Conservation (phyloP, 2,797 vertebrate genomes). For the Pangasius mekongensis region DNA sequence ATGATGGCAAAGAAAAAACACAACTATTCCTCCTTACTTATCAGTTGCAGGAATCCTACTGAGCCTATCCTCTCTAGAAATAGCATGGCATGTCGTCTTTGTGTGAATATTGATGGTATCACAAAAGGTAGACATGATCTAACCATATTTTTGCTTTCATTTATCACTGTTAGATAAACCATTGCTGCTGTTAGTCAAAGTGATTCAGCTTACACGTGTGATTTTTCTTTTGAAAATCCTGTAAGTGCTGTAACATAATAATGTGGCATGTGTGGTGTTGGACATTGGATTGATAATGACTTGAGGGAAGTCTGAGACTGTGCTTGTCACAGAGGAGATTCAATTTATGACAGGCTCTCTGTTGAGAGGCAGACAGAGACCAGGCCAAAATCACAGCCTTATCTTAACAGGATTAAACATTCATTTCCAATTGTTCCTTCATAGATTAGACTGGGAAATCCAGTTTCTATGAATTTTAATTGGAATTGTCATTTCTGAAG, state of each 20-base stretch:
- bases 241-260: constrained; percentile 44
- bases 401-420: constrained; percentile 62
- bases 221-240: constrained; percentile 44
- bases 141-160: constrained; percentile 40
- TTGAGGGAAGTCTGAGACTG: constrained; percentile 43
- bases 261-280: constrained; percentile 35
- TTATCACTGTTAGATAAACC: constrained; percentile 28
- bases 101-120: constrained; percentile 29
- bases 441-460: constrained; percentile 47
- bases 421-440: constrained; percentile 56
- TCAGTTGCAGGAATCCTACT: constrained; percentile 26
- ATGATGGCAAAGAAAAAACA: background rate
- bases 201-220: constrained; percentile 42
- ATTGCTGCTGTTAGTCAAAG: constrained; percentile 37
- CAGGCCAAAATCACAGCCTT: constrained; percentile 49
- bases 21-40: background rate
- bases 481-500: constrained; percentile 52
- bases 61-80: constrained; percentile 17
- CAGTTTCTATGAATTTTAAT: constrained; percentile 55
- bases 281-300: constrained; percentile 50
- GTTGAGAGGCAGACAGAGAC: constrained; percentile 48
- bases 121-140: constrained; percentile 23
- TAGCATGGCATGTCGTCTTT: background rate
- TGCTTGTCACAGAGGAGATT: constrained; percentile 47
- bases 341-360: constrained; percentile 49